Evolutionary conservation across 2,888 invertebrate genomes (phyloP), one percentile per base, ranked within the genome.

Genomic region (Cheilosia soror): DNA sequence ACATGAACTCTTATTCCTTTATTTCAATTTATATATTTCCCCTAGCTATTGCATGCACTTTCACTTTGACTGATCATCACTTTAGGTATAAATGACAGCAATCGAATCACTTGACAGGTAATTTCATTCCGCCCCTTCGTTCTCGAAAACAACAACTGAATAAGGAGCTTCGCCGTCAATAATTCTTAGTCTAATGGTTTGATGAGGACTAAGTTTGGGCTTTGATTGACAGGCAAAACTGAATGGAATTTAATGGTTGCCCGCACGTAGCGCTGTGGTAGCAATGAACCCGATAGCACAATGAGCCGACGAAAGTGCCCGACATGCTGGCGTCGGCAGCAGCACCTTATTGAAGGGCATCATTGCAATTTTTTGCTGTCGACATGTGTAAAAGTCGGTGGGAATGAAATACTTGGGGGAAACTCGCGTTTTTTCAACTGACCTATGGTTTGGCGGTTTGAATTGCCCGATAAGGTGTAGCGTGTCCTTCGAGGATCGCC

Each of bases 1-100:
- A n/a, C n/a, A n/a, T n/a, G n/a, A n/a, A n/a, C 27, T 29, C 27
- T 11, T 13, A 51, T 27, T 13, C 25, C 11, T 25, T 29, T 27
- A n/a, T 66, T 77, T 65, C 25, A 73, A 78, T 66, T 81, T 69
- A 62, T 62, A 51, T 63, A 69, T 42, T 69, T 3, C 13, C 42
- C 42, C 31, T 13, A 2, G 5, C 68, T 27, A 47, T 37, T 55
- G 58, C 9, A 75, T 69, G 69, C 84, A 79, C 60, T 79, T 84
- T 79, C 79, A 79, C 84, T 75, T 60, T 79, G 75, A 79, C 37
- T 51, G 78, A 79, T 79, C 63, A 79, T 73, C 44, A 78, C 63
- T 75, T 7, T 7, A 20, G 20, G 20, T 47, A 15, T 58, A 47
- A 60, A 75, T 69, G 79, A 60, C 79, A 65, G 53, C 33, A 63